Evolutionary conservation across 2,797 vertebrate genomes (phyloP).

Genomic region (Characodon lateralis): DNA sequence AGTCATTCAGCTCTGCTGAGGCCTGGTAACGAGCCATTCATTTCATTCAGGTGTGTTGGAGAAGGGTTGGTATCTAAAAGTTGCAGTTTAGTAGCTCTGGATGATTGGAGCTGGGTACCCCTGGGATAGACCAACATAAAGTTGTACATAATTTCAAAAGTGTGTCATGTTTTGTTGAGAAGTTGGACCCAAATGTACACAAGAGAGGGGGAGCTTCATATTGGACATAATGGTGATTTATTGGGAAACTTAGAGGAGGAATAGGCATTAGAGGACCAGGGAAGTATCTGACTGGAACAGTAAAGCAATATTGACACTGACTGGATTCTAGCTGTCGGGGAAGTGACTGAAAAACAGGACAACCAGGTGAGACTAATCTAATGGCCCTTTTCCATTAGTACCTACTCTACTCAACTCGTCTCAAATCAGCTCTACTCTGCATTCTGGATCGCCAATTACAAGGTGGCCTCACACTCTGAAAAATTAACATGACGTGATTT

Average conservation of each 20-base stretch:
- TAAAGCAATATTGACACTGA: background rate
- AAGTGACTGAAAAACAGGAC: background rate
- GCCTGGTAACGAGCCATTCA: background rate
- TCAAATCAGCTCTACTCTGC: too few species aligned
- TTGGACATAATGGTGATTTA: background rate
- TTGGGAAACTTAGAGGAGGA: background rate
- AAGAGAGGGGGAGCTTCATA: too few species aligned
- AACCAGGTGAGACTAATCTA: background rate
- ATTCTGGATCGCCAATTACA: too few species aligned
- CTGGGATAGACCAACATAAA: background rate
- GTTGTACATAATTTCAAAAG: background rate
- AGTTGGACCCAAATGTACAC: background rate
- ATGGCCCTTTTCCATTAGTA: background rate
- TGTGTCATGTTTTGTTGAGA: background rate
- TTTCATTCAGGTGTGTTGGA: slow-evolving; percentile 1
- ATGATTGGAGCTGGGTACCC: background rate
- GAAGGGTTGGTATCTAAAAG: background rate
- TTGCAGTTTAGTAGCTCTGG: background rate
- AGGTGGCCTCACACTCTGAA: too few species aligned
- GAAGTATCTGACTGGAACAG: background rate
- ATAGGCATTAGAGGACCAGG: background rate
- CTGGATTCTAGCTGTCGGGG: background rate
- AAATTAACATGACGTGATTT: too few species aligned
- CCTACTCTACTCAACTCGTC: too few species aligned
- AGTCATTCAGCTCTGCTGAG: background rate